Evolutionary conservation across 1,140 invertebrate genomes (phyloP).

Genomic region (Philopotamus ludificatus): DNA sequence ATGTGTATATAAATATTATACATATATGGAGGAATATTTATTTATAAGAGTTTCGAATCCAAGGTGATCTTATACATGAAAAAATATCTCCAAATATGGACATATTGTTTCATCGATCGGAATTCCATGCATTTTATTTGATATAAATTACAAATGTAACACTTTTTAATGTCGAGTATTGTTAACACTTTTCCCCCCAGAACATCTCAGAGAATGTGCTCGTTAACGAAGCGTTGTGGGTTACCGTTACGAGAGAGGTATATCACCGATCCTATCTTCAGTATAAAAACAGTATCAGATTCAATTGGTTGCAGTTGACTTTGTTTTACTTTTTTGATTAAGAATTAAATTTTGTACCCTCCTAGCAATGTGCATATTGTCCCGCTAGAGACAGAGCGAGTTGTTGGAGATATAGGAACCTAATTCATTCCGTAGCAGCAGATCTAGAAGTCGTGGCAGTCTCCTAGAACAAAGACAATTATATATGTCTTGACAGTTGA

Average conservation of each 20-base stretch:
- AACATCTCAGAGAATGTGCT: constrained; percentile 92
- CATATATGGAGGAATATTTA: background rate
- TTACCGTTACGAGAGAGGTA: constrained; percentile 88
- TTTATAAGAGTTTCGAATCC: background rate
- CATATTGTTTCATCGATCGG: too few relatives aligned
- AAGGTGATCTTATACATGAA: too few relatives aligned
- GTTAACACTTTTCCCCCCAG: constrained; percentile 64
- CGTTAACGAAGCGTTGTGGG: constrained; percentile 90
- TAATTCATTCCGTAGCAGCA: constrained; percentile 38
- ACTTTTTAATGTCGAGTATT: constrained; percentile 43
- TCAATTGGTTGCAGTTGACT: constrained; percentile 38
- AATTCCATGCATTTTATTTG: too few relatives aligned
- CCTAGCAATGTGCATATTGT: constrained; percentile 58
- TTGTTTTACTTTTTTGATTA: constrained; percentile 36
- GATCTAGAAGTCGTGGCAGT: constrained; percentile 36
- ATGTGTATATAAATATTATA: background rate
- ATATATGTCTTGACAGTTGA: constrained; percentile 16
- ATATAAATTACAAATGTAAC: background rate
- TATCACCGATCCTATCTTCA: constrained; percentile 38
- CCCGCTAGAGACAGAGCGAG: constrained; percentile 43
- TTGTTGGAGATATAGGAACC: constrained; percentile 35
- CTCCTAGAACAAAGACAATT: constrained; percentile 30
- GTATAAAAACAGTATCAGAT: constrained; percentile 33
- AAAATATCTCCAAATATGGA: too few relatives aligned
- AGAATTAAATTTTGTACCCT: constrained; percentile 41